Evolutionary conservation across 1,140 invertebrate genomes (phyloP), one percentile per base, ranked within the genome.

Genomic region (Drosophila kikkawai): DNA sequence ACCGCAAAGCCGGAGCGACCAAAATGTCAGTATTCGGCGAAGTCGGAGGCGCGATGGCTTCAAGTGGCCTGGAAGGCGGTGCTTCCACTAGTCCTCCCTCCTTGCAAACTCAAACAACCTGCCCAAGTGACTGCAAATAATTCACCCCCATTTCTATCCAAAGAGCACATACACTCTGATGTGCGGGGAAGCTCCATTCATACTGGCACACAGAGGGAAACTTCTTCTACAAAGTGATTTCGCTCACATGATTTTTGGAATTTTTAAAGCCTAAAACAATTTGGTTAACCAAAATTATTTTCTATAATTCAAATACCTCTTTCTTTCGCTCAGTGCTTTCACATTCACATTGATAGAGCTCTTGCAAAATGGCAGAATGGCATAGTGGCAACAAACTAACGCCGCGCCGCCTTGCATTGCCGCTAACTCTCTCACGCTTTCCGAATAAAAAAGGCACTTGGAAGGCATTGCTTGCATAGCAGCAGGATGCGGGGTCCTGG

Each of bases 391-490:
- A 75, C 55, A 84, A 83, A 80, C 76, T 70, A 80, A 53, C 68
- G 82, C 68, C 48, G 47, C 60, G 79, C 68, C 55, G 37, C 60
- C 70, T 63, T 51, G 42, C 75, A 73, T 64, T 58, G 75, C 57
- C 58, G 63, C 64, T 75, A 80, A 77, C 73, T 71, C 79, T 60
- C 59, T 77, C 64, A 51, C 63, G 60, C 47, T 74, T 44, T 64
- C 73, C 63, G 75, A 82, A 87, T 79, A 86, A 86, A 48, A 85
- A 86, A 80, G 79, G 48, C 83, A 79, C 67, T 86, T 76, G 64
- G 51, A 78, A 55, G 63, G 39, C 76, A 80, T 59, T 61, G 61
- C 77, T 67, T 73, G 74, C 36, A 47, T 50, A 29, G 61, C 42
- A 42, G 55, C 34, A 29, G 42, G 58, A 60, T 50, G 57, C 11